phyloP scores from a whole-genome alignment of 2,888 invertebrate genomes.

The Coremacera marginata region DNA sequence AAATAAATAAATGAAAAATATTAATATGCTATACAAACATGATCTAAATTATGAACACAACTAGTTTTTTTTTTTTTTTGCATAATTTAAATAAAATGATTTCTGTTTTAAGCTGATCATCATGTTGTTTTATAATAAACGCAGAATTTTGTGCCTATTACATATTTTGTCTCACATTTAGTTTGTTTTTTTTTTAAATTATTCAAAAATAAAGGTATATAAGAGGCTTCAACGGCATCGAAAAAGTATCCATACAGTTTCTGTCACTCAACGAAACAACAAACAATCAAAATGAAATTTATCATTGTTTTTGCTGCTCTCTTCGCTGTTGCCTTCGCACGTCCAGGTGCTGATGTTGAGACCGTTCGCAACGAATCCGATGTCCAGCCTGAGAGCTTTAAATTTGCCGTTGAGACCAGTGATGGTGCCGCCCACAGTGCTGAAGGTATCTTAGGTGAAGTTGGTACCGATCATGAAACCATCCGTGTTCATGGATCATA shows the following conservation, averaged over 20 bases:
- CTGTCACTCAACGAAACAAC: neutral
- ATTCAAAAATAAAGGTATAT: neutral
- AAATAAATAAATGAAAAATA: neutral
- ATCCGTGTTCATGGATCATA: constrained; percentile 59
- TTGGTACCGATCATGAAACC: constrained; percentile 57
- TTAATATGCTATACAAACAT: too few relatives aligned
- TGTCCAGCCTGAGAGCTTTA: constrained; percentile 39
- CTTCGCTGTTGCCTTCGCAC: constrained; percentile 54
- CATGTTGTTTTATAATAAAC: neutral
- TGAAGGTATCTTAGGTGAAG: constrained; percentile 55
- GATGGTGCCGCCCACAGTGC: constrained; percentile 60
- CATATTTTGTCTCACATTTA: neutral
- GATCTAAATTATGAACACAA: neutral
- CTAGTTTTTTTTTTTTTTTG: neutral
- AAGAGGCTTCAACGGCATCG: neutral
- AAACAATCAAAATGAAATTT: constrained; percentile 56
- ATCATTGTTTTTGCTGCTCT: constrained; percentile 62
- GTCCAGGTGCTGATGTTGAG: constrained; percentile 40
- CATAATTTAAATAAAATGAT: neutral
- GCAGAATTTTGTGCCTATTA: neutral
- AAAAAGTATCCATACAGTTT: neutral
- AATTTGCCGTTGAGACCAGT: constrained; percentile 57
- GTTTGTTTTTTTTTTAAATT: neutral
- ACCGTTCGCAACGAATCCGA: constrained; percentile 35
- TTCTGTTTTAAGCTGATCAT: neutral